phyloP scores from a whole-genome alignment of 1,140 invertebrate species.

The Mercenaria mercenaria region DNA sequence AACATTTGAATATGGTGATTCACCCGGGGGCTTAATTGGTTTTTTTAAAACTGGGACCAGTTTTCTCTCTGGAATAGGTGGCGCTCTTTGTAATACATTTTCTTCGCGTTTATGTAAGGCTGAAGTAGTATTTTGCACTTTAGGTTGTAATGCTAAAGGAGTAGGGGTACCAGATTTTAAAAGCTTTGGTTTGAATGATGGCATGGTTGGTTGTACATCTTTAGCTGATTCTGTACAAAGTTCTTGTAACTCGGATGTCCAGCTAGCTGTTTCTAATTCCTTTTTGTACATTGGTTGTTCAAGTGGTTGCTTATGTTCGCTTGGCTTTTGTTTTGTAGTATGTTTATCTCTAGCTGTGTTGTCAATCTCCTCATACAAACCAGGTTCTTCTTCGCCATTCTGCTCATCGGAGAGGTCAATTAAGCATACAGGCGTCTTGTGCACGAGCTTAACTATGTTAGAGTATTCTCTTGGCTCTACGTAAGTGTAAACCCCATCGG shows the following conservation, averaged over 20 bases:
- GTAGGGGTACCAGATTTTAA: too few species aligned
- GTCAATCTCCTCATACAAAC: not conserved
- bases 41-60: too few species aligned
- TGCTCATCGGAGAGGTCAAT: not conserved
- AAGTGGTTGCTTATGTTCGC: not conserved
- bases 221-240: too few species aligned
- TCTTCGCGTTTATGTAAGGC: too few species aligned
- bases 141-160: too few species aligned
- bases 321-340: not conserved
- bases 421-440: not conserved
- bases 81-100: too few species aligned
- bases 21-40: too few species aligned
- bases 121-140: too few species aligned
- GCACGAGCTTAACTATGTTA: not conserved
- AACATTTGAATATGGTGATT: not conserved
- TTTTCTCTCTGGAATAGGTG: not conserved
- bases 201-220: too few species aligned
- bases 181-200: not conserved
- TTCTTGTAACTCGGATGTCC: too few species aligned
- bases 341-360: not conserved
- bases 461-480: not conserved
- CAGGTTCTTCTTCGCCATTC: not conserved
- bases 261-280: not conserved
- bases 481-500: constrained; percentile 23
- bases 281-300: not conserved